A percentile compares a stretch with the other conserved stretches of the same genome.
Conservation (phyloP, 2,888 invertebrate genomes). For the Mesorhabditis belari region DNA sequence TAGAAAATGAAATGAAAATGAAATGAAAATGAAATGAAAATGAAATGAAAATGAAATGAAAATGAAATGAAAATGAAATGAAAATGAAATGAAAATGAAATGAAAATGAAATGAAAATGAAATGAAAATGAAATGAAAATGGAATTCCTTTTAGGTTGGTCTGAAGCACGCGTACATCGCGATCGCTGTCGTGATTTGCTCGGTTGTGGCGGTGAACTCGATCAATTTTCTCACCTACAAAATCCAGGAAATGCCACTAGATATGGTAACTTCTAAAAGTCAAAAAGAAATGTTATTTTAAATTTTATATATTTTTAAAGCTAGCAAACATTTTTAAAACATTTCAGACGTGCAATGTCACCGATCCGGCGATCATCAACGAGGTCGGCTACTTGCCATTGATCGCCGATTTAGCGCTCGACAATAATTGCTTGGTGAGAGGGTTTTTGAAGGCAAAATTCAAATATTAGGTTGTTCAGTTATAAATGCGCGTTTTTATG, state of each 20-base stretch:
- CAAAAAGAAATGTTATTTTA: background rate
- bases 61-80: no score
- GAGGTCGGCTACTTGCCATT: conserved; percentile 45
- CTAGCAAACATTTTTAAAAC: conserved; percentile 13
- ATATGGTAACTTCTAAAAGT: background rate
- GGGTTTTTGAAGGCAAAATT: background rate
- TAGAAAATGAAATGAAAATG: no score
- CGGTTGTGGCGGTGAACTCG: conserved; percentile 39
- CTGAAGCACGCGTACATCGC: conserved; percentile 47
- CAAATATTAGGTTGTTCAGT: no score
- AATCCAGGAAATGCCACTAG: conserved; percentile 32
- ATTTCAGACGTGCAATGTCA: conserved; percentile 28
- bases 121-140: background rate
- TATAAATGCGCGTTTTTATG: no score
- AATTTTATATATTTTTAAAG: background rate
- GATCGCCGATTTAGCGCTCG: conserved; percentile 47
- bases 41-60: no score
- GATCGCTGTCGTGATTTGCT: conserved; percentile 39
- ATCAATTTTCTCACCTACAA: conserved; percentile 51
- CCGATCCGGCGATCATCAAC: conserved; percentile 17
- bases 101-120: conserved; percentile 36
- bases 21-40: no score
- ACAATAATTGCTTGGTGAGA: conserved; percentile 31
- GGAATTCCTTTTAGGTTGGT: conserved; percentile 28
- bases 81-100: conserved; percentile 46